phyloP scores from a whole-genome alignment of 35 echinoderm and acorn worm genomes.

The Eucidaris tribuloides region DNA sequence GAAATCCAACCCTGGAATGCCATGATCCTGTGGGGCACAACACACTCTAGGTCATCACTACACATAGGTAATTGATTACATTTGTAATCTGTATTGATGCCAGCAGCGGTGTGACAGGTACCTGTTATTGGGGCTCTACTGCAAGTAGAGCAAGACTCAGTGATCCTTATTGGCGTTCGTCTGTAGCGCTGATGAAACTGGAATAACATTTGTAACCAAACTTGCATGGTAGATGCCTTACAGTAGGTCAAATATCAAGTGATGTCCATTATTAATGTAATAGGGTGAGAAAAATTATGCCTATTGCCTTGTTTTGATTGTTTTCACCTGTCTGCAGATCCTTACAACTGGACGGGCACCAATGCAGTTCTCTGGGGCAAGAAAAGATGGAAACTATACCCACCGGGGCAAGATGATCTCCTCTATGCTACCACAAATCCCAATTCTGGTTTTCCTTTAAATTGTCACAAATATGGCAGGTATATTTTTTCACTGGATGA shows the following conservation, averaged over 20 bases:
- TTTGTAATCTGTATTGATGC: background rate
- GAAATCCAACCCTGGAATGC: conserved; percentile 78
- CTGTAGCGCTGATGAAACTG: background rate
- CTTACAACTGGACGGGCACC: conserved; percentile 81
- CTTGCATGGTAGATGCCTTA: background rate
- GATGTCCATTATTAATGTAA: too few relatives aligned
- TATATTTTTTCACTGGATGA: background rate
- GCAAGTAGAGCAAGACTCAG: too few relatives aligned
- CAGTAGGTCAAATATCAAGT: background rate
- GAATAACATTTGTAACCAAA: background rate
- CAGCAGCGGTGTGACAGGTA: background rate
- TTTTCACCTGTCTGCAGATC: conserved; percentile 26
- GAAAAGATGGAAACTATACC: conserved; percentile 76
- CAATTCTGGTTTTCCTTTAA: conserved; percentile 62
- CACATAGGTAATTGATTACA: conserved; percentile 51
- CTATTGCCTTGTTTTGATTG: background rate
- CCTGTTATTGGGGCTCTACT: background rate
- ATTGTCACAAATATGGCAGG: conserved; percentile 68
- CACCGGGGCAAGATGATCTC: conserved; percentile 64
- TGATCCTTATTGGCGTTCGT: background rate
- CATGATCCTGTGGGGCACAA: conserved; percentile 75
- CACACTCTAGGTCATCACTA: conserved; percentile 45
- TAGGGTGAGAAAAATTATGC: too few relatives aligned
- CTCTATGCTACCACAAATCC: conserved; percentile 35
- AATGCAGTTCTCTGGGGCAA: conserved; percentile 66